These are phyloP conservation scores for Sander vitreus DNA, from an alignment of 2,113 vertebrate species.

Conservation along the genomic window DNA sequence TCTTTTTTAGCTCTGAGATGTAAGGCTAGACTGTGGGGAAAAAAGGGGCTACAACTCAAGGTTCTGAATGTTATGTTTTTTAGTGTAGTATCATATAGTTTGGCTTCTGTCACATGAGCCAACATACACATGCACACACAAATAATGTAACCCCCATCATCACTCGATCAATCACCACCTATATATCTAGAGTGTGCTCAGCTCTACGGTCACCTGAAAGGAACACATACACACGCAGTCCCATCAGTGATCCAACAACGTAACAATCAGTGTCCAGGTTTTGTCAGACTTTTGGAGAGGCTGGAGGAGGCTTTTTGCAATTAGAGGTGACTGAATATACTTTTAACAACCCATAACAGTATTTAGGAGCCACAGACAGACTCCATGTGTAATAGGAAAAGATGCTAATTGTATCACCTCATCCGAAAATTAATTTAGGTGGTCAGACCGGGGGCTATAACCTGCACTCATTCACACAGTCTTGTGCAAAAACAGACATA, in stretches of 20 bases:
- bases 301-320: not conserved
- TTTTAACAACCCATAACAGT: not conserved
- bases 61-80: not conserved
- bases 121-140: not conserved
- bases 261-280: conserved; percentile 25
- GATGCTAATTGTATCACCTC: not conserved
- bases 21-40: not conserved
- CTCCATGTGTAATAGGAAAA: conserved; percentile 1
- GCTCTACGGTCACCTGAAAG: conserved; percentile 21
- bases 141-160: not conserved
- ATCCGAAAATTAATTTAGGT: not conserved
- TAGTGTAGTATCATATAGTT: not conserved
- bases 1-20: not conserved
- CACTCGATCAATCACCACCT: conserved; percentile 4
- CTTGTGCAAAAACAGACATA: conserved; percentile 38
- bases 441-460: not conserved
- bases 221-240: conserved; percentile 23
- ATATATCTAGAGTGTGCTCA: not conserved
- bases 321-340: conserved; percentile 20
- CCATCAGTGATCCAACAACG: conserved; percentile 32
- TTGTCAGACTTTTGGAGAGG: conserved; percentile 25
- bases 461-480: conserved; percentile 23
- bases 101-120: not conserved
- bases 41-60: not conserved
- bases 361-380: not conserved